Evolutionary conservation across 2,113 vertebrate genomes (phyloP).

Genomic region (Malaclemys terrapin): DNA sequence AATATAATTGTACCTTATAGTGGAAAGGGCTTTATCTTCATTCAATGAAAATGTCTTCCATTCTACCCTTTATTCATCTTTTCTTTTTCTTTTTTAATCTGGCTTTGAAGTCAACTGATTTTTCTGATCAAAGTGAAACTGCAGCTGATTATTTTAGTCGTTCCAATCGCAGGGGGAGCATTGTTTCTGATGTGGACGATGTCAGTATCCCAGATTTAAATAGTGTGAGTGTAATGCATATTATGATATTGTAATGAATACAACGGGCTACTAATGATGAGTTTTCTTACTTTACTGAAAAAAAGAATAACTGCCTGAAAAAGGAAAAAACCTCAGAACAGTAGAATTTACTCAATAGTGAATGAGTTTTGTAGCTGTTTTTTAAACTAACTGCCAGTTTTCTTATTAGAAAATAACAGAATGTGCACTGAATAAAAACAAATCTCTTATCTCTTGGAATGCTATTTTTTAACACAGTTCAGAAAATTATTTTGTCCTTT

Average conservation of each 20-base stretch:
- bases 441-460: neutral
- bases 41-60: conserved; percentile 16
- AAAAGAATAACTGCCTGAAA: conserved; percentile 10
- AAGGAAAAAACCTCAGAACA: neutral
- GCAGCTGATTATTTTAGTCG: conserved; percentile 97
- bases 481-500: neutral
- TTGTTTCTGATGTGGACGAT: conserved; percentile 93
- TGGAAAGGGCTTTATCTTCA: neutral
- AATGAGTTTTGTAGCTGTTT: neutral
- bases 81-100: conserved; percentile 20
- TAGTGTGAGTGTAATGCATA: conserved; percentile 86
- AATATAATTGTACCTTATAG: neutral
- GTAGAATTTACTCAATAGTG: neutral
- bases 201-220: conserved; percentile 86
- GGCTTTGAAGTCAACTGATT: conserved; percentile 84
- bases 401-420: neutral
- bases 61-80: conserved; percentile 32
- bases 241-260: neutral
- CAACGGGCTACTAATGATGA: neutral
- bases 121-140: conserved; percentile 91
- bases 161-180: conserved; percentile 91
- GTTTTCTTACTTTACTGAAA: neutral
- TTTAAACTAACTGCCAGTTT: neutral
- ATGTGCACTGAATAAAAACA: neutral
- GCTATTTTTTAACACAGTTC: neutral